Conservation (phyloP, 2,113 vertebrate genomes). For the Psilopsiagon aymara region DNA sequence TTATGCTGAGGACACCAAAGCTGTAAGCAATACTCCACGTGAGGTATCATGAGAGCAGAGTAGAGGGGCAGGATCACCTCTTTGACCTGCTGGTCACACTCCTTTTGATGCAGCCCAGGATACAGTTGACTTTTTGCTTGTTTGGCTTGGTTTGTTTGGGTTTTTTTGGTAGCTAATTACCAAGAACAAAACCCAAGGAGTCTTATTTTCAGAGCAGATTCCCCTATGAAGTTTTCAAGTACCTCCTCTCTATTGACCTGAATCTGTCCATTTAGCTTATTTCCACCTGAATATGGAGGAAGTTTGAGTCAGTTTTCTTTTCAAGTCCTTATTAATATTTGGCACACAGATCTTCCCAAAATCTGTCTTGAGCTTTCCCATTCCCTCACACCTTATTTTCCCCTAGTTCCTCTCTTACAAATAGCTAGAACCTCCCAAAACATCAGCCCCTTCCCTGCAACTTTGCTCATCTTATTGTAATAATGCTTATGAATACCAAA, state of each 20-base stretch:
- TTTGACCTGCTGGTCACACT: neutral
- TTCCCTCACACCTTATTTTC: neutral
- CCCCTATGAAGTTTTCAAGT: neutral
- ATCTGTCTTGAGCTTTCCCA: neutral
- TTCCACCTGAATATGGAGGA: neutral
- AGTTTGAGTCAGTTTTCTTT: neutral
- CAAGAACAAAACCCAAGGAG: neutral
- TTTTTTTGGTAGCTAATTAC: neutral
- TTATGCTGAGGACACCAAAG: neutral
- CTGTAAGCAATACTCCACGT: too few relatives aligned
- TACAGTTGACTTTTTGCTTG: neutral
- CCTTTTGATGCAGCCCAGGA: neutral
- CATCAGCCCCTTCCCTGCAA: neutral
- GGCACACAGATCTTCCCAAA: accelerated
- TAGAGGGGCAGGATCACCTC: neutral
- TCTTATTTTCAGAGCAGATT: neutral
- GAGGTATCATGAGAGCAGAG: neutral
- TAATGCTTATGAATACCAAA: neutral
- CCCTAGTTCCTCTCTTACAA: neutral
- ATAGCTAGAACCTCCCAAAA: neutral
- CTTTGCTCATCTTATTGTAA: neutral
- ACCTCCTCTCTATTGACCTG: neutral
- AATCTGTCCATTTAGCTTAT: neutral
- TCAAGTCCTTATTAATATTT: neutral
- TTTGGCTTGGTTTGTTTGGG: too few relatives aligned